These are phyloP conservation scores for Cataglyphis rosenhaueri DNA, from an alignment of 2,888 invertebrate species.

Conservation along the genomic window DNA sequence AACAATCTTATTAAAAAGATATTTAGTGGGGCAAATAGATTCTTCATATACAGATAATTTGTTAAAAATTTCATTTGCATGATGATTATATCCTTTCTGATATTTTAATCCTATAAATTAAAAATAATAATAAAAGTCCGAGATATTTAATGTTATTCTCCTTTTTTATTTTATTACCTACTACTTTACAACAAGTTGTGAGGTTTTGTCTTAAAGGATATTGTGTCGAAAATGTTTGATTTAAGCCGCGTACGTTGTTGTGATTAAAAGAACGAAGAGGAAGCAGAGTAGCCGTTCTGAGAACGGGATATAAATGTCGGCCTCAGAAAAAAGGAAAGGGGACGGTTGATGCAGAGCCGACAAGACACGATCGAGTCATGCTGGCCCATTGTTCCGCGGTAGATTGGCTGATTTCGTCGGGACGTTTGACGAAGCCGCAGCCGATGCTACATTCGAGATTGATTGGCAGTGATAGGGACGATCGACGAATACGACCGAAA, in stretches of 20 bases:
- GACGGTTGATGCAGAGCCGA: conserved; percentile 72
- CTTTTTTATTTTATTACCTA: background rate
- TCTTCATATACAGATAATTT: background rate
- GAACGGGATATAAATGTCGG: conserved; percentile 60
- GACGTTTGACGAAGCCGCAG: conserved; percentile 82
- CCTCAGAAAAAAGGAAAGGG: conserved; percentile 55
- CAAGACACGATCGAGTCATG: conserved; percentile 80
- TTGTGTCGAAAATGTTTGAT: conserved; percentile 50
- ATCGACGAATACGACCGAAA: conserved; percentile 77
- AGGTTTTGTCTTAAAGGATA: conserved; percentile 42
- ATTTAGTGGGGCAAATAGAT: background rate
- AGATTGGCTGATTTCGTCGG: conserved; percentile 81
- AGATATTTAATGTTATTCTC: background rate
- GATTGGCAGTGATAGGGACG: conserved; percentile 84
- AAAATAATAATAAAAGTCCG: background rate
- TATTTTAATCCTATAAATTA: background rate
- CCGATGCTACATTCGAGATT: conserved; percentile 80
- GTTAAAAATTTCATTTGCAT: background rate
- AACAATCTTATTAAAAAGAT: background rate
- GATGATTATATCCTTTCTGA: background rate
- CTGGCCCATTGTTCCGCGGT: conserved; percentile 81
- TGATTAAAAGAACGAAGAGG: conserved; percentile 51
- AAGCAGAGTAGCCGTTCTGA: conserved; percentile 58
- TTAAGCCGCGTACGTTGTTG: conserved; percentile 52
- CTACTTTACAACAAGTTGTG: background rate